Evolutionary conservation across 2,113 vertebrate species (phyloP).

Genomic region (Alosa alosa): DNA sequence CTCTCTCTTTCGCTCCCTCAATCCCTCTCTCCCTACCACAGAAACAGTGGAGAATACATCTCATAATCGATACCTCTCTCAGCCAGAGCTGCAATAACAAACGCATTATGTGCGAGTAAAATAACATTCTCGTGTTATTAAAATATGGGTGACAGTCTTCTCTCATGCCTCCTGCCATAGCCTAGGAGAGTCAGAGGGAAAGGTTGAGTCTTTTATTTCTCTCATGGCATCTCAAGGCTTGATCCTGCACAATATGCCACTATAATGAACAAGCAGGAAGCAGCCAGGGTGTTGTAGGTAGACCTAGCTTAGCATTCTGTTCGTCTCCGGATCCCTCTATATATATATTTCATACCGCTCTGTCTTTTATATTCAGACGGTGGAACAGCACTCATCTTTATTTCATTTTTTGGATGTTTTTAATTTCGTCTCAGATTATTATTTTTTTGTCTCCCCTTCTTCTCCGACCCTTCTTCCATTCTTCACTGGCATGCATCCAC

Average conservation of each 20-base stretch:
- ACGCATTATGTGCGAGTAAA: constrained; percentile 69
- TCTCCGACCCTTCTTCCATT: constrained; percentile 15
- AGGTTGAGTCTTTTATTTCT: not conserved
- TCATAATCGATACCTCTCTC: constrained; percentile 73
- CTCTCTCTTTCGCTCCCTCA: constrained; percentile 22
- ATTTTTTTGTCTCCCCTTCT: constrained; percentile 39
- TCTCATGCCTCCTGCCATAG: constrained; percentile 60
- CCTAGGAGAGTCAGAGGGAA: constrained; percentile 51
- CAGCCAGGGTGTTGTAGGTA: constrained; percentile 39
- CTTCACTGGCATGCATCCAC: constrained; percentile 26
- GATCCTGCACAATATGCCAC: constrained; percentile 54
- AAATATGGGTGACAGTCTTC: constrained; percentile 63
- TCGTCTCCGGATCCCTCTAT: constrained; percentile 35
- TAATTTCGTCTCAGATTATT: constrained; percentile 65
- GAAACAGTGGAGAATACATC: constrained; percentile 20
- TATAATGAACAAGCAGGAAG: constrained; percentile 58
- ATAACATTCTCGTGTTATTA: constrained; percentile 66
- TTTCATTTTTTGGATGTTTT: constrained; percentile 72
- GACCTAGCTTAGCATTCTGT: constrained; percentile 65
- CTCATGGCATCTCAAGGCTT: constrained; percentile 40
- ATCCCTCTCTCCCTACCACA: not conserved
- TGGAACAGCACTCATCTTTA: constrained; percentile 72
- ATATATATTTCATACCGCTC: constrained; percentile 61
- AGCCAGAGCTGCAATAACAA: constrained; percentile 74
- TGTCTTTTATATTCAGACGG: constrained; percentile 69